Conservation (phyloP, 2,113 vertebrate genomes). For the Epinephelus lanceolatus region DNA sequence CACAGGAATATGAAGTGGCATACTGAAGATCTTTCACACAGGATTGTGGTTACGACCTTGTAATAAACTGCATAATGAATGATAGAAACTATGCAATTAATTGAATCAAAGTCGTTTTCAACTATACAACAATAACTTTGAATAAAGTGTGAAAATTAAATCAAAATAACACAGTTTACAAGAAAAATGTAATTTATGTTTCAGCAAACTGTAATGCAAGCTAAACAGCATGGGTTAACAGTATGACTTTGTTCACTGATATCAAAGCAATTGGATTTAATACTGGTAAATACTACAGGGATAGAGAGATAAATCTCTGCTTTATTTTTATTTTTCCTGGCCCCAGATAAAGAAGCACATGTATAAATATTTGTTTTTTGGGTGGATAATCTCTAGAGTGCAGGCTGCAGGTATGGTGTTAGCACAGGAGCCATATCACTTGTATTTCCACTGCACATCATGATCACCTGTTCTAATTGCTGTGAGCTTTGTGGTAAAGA, state of each 20-base stretch:
- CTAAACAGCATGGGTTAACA: neutral
- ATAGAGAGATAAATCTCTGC: neutral
- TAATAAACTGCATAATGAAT: neutral
- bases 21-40: conserved; percentile 13
- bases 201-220: neutral
- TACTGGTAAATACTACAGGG: neutral
- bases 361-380: conserved; percentile 43
- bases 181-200: neutral
- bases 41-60: neutral
- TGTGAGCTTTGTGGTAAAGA: conserved; percentile 79
- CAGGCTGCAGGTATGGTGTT: conserved; percentile 41
- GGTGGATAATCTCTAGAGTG: conserved; percentile 23
- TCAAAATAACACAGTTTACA: neutral
- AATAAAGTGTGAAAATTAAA: neutral
- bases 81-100: neutral
- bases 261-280: neutral
- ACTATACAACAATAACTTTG: neutral
- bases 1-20: neutral
- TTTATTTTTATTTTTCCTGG: neutral
- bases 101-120: neutral
- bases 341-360: conserved; percentile 1
- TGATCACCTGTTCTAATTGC: conserved; percentile 79
- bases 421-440: conserved; percentile 34
- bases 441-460: conserved; percentile 42
- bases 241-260: neutral